A percentile compares a stretch with the other conserved stretches of the same genome.
phyloP scores from a whole-genome alignment of 2,113 vertebrate species.

The Electrona antarctica region DNA sequence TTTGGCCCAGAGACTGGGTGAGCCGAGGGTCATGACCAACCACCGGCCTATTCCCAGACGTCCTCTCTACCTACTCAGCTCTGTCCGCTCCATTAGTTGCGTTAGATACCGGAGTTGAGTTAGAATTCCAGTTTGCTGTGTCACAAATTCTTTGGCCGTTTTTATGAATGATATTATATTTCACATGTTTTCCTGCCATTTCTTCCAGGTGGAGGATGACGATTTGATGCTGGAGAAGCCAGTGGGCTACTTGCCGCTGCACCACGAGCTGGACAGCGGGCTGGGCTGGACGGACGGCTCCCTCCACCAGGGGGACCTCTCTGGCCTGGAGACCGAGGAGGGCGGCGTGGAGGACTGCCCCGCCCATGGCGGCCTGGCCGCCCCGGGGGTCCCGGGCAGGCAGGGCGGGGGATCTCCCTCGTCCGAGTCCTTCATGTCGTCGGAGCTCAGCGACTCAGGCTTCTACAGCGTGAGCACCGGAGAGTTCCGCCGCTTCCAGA shows the following conservation, averaged over 20 bases:
- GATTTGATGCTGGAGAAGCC: conserved; percentile 73
- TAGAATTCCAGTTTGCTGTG: no score
- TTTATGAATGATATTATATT: no score
- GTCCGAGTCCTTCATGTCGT: conserved; percentile 76
- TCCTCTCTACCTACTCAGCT: no score
- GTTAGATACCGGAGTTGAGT: no score
- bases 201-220: conserved; percentile 72
- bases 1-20: no score
- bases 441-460: conserved; percentile 77
- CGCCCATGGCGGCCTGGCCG: conserved; percentile 39
- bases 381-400: conserved; percentile 62
- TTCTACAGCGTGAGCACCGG: conserved; percentile 79
- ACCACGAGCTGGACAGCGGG: conserved; percentile 80
- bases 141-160: no score
- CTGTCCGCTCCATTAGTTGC: no score
- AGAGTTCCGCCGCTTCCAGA: conserved; percentile 80
- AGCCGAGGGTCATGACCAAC: no score
- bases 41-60: no score
- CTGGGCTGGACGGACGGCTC: conserved; percentile 79
- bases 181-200: no score
- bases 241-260: conserved; percentile 67
- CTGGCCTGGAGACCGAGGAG: conserved; percentile 76
- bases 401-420: conserved; percentile 60
- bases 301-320: conserved; percentile 79
- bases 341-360: conserved; percentile 78